Percentiles rank a stretch among this genome's conserved stretches.
These are phyloP conservation scores for Hirtodrosophila alboralis DNA, from an alignment of 2,888 invertebrate species.

Conservation along the genomic window DNA sequence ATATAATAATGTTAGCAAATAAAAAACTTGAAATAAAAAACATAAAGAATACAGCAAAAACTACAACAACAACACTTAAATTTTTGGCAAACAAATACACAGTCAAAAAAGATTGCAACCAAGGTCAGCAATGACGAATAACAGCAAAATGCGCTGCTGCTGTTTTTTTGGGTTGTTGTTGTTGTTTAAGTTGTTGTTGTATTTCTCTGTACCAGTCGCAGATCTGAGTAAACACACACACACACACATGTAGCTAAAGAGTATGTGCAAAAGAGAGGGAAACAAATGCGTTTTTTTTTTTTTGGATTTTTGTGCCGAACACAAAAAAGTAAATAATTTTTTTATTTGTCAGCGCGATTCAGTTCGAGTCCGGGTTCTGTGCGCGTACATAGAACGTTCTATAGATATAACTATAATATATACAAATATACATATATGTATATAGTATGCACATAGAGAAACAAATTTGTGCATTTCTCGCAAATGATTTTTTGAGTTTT, in stretches of 20 bases:
- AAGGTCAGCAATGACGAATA: constrained; percentile 81
- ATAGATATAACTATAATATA: constrained; percentile 16
- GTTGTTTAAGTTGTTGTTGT: constrained; percentile 28
- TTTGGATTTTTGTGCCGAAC: constrained; percentile 55
- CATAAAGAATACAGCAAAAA: constrained; percentile 33
- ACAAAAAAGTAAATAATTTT: constrained; percentile 74
- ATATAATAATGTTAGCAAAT: constrained; percentile 24
- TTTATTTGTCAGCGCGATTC: constrained; percentile 65
- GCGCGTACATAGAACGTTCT: constrained; percentile 49
- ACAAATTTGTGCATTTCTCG: constrained; percentile 29
- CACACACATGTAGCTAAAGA: constrained; percentile 16
- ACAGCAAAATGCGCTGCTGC: constrained; percentile 76
- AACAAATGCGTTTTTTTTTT: constrained; percentile 64
- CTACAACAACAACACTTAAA: constrained; percentile 18
- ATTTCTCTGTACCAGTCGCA: constrained; percentile 66
- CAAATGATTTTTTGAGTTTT: constrained; percentile 1
- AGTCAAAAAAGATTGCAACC: constrained; percentile 79
- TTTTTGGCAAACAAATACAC: constrained; percentile 41
- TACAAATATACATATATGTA: constrained; percentile 1
- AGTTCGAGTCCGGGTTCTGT: constrained; percentile 60
- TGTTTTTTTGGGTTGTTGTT: constrained; percentile 20
- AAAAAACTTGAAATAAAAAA: constrained; percentile 42
- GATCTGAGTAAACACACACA: constrained; percentile 53
- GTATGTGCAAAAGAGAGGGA: constrained; percentile 35
- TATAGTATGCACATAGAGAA: constrained; percentile 8